Base-by-base conservation (phyloP, 2,797 vertebrate species). In the Ctenochaetus hawaiiensis region DNA sequence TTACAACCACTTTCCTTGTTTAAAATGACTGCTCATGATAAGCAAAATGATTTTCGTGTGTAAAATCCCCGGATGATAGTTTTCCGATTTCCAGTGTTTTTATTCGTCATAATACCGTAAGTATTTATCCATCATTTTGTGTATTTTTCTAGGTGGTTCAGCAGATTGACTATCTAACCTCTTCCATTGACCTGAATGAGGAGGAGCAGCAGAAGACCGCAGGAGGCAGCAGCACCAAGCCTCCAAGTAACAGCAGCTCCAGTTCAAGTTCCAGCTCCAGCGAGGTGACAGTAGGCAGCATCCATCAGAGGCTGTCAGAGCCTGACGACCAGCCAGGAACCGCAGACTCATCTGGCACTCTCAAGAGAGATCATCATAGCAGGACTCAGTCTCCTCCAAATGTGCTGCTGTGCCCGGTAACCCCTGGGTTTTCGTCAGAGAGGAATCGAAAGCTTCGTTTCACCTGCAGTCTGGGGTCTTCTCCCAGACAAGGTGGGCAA, bases 141-240 rank as follows among this genome's bases (percentile, higher is more conserved):
- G 20, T 84, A 47, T 79, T 77, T 41, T 85, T 87, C 17, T 76
- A 96, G 95, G 94, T 96, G 73, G 95, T 96, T 75, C 90, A 94
- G 68, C 94, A 95, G 90, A 96, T 96, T 67, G 95, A 96, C 82
- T 75, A 90, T 70, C 87, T 96, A 65, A 96, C 95, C 44, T 93
- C 93, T 1, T 81, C 87, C 60, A 93, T 96, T 75, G 93, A 95
- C 81, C 81, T 95, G 72, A 86, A 82, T 41, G 89, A 91, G 53
- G 91, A 92, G 45, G 90, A 93, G 72, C 74, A 75, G 77, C 61
- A 64, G 61, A 63, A 17, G 43, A 13, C 73, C 8, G 54, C 80
- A 74, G 79, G 57, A 80, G 79, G 43, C 3, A 14, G 82, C n/a
- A 1, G 56, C 4, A 14, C 60, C 69, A 80, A 78, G 71, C 81